Base-by-base conservation (phyloP, 2,888 invertebrate genomes). In the Rosalia funebris region DNA sequence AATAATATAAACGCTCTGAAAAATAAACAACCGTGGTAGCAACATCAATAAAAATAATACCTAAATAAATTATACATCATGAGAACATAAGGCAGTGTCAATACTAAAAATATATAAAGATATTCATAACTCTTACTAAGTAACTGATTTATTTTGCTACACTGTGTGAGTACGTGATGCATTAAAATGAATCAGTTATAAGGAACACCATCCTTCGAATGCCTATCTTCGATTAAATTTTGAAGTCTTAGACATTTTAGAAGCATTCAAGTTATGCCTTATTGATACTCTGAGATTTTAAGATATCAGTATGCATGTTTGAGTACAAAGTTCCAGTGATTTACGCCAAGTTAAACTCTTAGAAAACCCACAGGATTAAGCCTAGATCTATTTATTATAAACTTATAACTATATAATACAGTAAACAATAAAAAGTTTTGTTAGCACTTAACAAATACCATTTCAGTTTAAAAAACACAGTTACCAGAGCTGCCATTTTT, bases 21-120 rank as follows among this genome's bases (percentile, higher is more conserved):
- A 45, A 60, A 50, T 36, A 60, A 48, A 45, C 54, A 59, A 41
- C n/a, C 5, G 36, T 48, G 48, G 36, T 48, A 48, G 48, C 48
- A 48, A 50, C 42, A 54, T 53, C 50, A 53, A 59, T 55, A 25
- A 62, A 62, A 50, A 47, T 50, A 58, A 62, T 46, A 46, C 52
- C 11, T 52, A 58, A 57, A 54, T 54, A 41, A 61, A 66, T 53
- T 56, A 62, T 58, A 61, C 58, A 63, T 55, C 63, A 57, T 66
- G n/a, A n/a, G n/a, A n/a, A 67, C 69, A 68, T 71, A 71, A 71
- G 71, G 71, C 71, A 71, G 71, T 71, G 71, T 71, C 66, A 66
- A 63, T 62, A 69, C 67, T 65, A 67, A 60, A 71, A 66, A 63
- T 63, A 66, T 57, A 68, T 44, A 59, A 56, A 56, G 52, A 52